Base-by-base conservation (phyloP, 2,113 vertebrate genomes). In the Muntiacus muntjak region DNA sequence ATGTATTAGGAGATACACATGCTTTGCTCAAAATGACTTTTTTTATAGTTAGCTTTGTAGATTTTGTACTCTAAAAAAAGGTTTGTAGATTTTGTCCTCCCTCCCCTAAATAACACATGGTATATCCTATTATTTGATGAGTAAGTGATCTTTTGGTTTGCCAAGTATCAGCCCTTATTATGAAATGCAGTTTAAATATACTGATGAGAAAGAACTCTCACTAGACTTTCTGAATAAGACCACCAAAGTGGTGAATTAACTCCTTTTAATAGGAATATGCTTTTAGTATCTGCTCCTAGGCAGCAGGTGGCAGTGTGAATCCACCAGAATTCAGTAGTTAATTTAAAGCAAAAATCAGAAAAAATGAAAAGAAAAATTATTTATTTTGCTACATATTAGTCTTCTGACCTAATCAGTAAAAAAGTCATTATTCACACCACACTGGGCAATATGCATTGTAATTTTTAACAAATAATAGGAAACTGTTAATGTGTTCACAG, bases 371-470 rank as follows among this genome's bases (percentile, higher is more conserved):
- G 98, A 99, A 99, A 99, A 99, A 99, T 99, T 98, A 99, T 99
- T 99, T 99, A 99, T 99, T 99, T 99, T 99, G 93, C 98, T 99
- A 98, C 58, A 85, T 99, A 98, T 99, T 99, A 99, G 98, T 99
- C 98, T 99, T 99, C 98, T 99, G 99, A 99, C 98, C 99, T 99
- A 99, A 99, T 99, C 99, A 99, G 99, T 98, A 99, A 99, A 99
- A 99, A 99, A 99, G 99, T 99, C 99, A 99, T 99, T 99, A 99
- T 99, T 99, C 98, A 99, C 99, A 99, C 98, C 99, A 99, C 99
- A 99, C 98, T 99, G 98, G 99, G 99, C 98, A 99, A 99, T 98
- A 99, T 98, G 98, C 98, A 99, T 99, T 99, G 99, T 99, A 99
- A 99, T 99, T 99, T 99, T 99, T 99, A 99, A 99, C 99, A 99